Evolutionary conservation across 2,797 vertebrate species (phyloP).

Genomic region (Dromococcyx pavoninus): DNA sequence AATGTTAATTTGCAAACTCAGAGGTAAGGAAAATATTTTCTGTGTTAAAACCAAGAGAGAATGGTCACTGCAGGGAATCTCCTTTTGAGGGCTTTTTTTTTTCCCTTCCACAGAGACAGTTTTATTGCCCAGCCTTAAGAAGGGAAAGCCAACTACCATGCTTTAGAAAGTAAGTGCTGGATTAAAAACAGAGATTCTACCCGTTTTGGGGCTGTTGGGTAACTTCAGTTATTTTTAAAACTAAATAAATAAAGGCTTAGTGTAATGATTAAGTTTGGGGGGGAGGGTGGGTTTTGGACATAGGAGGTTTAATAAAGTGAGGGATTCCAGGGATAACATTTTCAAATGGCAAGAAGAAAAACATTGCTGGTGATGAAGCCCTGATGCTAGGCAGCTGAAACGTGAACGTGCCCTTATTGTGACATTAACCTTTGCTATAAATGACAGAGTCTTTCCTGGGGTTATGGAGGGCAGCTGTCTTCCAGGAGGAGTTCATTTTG

Average conservation of each 20-base stretch:
- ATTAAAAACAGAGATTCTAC: conserved; percentile 13
- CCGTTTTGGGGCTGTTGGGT: not conserved
- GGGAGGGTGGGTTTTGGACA: not conserved
- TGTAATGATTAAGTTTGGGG: not conserved
- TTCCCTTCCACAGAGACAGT: not conserved
- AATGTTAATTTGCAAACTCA: not conserved
- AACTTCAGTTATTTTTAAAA: not conserved
- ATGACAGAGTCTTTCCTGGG: not conserved
- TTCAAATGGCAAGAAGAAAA: conserved; percentile 30
- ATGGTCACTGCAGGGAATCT: not conserved
- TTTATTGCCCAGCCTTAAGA: not conserved
- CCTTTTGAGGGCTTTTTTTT: not conserved
- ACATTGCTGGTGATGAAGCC: not conserved
- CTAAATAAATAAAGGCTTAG: not conserved
- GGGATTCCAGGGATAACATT: not conserved
- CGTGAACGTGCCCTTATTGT: not conserved
- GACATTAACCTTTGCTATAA: conserved; percentile 33
- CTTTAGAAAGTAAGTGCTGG: not conserved
- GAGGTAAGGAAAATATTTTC: not conserved
- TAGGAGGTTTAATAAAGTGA: not conserved
- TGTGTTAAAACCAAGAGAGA: not conserved
- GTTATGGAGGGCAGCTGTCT: not conserved
- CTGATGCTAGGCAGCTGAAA: not conserved
- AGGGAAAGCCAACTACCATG: conserved; percentile 18
- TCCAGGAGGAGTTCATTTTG: not conserved